Base-by-base conservation (phyloP, 92 coral and sea anemone species). In the Porites evermanni region DNA sequence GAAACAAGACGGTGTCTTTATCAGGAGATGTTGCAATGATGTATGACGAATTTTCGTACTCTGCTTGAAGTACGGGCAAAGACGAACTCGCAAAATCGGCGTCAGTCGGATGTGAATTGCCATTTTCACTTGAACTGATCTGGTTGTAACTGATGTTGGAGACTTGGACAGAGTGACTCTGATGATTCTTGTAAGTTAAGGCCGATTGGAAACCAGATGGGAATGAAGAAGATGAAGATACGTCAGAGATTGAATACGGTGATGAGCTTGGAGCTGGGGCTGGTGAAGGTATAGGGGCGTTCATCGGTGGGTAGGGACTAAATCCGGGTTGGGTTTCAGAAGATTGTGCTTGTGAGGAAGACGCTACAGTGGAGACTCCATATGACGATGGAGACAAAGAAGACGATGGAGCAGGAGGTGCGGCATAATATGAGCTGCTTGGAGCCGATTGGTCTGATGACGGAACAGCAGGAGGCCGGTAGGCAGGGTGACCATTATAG, bases 11-110 rank as follows among this genome's bases (percentile, higher is more conserved):
- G 3, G 87, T 74, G 60, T 73, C 79, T n/a, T 73, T 73, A 14
- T 73, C 87, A 7, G 87, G 87, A 64, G 87, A 80, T 17, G 87
- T 73, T 13, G 87, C 87, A 54, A 83, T 83, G 58, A 83, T 51
- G 53, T 83, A 83, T 21, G 87, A 83, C 6, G 80, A 79, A 53
- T 83, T 83, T 18, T 83, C 87, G 53, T 83, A 83, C 23, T 73
- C 87, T 6, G 74, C 23, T n/a, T 83, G 53, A 7, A 83, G 63
- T 17, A 11, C 21, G 16, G 84, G 75, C 3, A 79, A 16, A 1
- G 85, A 53, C 2, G 70, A 24, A 6, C 16, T 21, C 17, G 16
- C 21, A 61, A 16, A 2, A 54, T 5, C 53, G 2, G 85, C 23
- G 9, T 70, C 23, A 12, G 51, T 6, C 58, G 79, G 72, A 19